Evolutionary conservation across 1,140 invertebrate genomes (phyloP).

Genomic region (Stegodyphus dumicola): DNA sequence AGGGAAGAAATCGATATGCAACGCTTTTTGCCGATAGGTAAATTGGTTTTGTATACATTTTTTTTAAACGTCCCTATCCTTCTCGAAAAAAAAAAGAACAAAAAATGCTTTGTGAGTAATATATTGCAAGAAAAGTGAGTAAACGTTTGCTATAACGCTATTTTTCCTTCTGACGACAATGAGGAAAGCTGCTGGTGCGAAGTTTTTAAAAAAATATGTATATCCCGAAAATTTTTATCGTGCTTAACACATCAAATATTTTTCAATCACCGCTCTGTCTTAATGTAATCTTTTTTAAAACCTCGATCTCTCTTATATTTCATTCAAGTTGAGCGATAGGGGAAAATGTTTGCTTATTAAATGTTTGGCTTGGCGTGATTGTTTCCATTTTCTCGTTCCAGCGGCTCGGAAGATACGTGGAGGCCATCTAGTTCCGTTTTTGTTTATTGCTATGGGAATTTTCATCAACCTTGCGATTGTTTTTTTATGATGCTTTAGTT

Average conservation of each 20-base stretch:
- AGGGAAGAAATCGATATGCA: slow-evolving; percentile 27
- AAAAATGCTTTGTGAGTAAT: slow-evolving; percentile 27
- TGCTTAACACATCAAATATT: slow-evolving; percentile 43
- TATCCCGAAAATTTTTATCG: slow-evolving; percentile 24
- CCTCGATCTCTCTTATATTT: neutral
- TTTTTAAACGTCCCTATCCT: neutral
- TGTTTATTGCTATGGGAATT: too few species aligned
- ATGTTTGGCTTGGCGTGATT: too few species aligned
- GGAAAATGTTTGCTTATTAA: too few species aligned
- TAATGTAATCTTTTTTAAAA: slow-evolving; percentile 10
- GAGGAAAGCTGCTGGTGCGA: neutral
- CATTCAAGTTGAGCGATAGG: neutral
- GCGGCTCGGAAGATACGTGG: too few species aligned
- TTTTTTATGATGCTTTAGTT: too few species aligned
- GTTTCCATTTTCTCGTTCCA: too few species aligned
- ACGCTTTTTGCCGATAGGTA: slow-evolving; percentile 51
- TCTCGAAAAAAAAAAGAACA: neutral
- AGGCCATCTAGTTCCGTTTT: too few species aligned
- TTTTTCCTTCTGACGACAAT: slow-evolving; percentile 15
- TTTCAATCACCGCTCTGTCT: slow-evolving; percentile 33
- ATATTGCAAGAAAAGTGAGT: slow-evolving; percentile 24
- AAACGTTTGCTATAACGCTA: slow-evolving; percentile 22
- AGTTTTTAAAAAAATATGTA: neutral
- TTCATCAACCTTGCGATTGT: too few species aligned
- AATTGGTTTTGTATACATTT: slow-evolving; percentile 58